These are phyloP conservation scores for Torymus auratus DNA, from an alignment of 2,888 invertebrate genomes.

Conservation along the genomic window DNA sequence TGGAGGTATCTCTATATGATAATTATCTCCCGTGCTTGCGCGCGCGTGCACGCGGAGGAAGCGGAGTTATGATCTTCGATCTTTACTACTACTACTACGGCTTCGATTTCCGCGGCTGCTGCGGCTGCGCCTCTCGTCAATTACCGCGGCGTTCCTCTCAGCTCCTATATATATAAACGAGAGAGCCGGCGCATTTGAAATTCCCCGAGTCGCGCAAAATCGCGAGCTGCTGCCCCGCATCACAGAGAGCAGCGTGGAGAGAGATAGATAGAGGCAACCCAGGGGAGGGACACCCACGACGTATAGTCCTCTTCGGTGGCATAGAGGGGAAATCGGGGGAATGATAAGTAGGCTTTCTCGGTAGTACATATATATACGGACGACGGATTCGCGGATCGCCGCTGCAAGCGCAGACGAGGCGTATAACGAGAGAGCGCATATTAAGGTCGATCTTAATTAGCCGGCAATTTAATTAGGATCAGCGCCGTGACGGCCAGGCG, in stretches of 20 bases:
- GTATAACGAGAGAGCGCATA: constrained; percentile 64
- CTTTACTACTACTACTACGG: constrained; percentile 9
- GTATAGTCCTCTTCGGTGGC: background rate
- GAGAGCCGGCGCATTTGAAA: constrained; percentile 2
- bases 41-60: background rate
- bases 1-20: constrained; percentile 54
- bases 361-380: constrained; percentile 63
- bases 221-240: background rate
- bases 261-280: background rate
- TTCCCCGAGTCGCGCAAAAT: constrained; percentile 24
- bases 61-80: constrained; percentile 52
- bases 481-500: constrained; percentile 74
- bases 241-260: too few relatives aligned
- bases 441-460: constrained; percentile 76
- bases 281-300: constrained; percentile 48
- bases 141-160: constrained; percentile 3
- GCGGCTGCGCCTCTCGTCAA: constrained; percentile 24
- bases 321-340: constrained; percentile 10
- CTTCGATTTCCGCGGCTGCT: constrained; percentile 17
- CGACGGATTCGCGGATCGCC: too few relatives aligned
- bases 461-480: constrained; percentile 75
- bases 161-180: background rate
- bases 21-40: constrained; percentile 63
- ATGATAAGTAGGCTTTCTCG: constrained; percentile 58
- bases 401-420: background rate